phyloP scores from a whole-genome alignment of 1,140 invertebrate species.

The Subanguina moxae region DNA sequence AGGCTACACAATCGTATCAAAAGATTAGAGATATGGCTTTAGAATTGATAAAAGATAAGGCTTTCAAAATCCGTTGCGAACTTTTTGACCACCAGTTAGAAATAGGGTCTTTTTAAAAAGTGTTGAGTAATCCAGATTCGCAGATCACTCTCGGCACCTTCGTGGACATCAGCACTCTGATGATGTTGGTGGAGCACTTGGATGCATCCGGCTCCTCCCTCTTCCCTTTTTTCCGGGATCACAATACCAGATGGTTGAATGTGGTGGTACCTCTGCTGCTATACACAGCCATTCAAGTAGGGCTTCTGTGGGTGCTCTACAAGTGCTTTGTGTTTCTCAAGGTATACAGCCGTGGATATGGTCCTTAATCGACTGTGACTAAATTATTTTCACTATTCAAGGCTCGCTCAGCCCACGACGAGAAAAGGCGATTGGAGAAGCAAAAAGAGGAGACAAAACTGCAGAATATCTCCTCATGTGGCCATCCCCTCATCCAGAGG shows the following conservation, averaged over 20 bases:
- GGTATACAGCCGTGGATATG: too few relatives aligned
- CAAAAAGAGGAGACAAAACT: neutral
- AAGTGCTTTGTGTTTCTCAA: conserved; percentile 15
- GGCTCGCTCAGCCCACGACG: neutral
- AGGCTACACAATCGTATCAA: too few relatives aligned
- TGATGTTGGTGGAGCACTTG: conserved; percentile 13
- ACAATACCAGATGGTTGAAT: conserved; percentile 8
- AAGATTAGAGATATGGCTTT: too few relatives aligned
- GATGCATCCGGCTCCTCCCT: conserved; percentile 4
- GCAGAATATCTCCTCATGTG: neutral
- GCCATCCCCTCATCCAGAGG: neutral
- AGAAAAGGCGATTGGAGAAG: neutral
- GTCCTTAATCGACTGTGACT: neutral
- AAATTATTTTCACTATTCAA: neutral
- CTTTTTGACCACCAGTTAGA: too few relatives aligned
- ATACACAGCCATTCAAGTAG: conserved; percentile 6
- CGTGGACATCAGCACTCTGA: conserved; percentile 14
- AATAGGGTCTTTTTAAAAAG: neutral
- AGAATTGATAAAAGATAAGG: too few relatives aligned
- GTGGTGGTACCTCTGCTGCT: conserved; percentile 8
- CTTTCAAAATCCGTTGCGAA: too few relatives aligned
- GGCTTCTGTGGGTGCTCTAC: conserved; percentile 15
- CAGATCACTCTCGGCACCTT: conserved; percentile 17
- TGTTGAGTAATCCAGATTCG: conserved; percentile 4
- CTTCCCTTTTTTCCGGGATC: neutral